phyloP scores from a whole-genome alignment of 2,888 invertebrate species.

The Thera britannica region DNA sequence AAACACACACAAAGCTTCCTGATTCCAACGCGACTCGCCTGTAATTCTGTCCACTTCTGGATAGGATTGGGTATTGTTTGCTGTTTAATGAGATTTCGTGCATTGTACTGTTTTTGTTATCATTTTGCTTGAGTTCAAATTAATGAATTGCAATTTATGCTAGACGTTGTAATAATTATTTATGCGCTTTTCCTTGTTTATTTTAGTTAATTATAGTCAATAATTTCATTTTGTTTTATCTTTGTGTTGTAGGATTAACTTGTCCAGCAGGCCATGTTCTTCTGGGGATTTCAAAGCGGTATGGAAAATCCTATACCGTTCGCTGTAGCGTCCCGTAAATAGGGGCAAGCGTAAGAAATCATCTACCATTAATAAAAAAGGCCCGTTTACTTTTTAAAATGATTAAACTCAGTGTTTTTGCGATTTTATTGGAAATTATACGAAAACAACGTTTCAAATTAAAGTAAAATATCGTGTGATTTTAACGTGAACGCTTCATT shows the following conservation, averaged over 20 bases:
- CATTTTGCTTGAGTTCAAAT: slow-evolving; percentile 4
- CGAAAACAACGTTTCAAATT: neutral
- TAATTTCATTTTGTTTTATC: too few relatives aligned
- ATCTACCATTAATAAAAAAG: too few relatives aligned
- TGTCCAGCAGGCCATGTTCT: too few relatives aligned
- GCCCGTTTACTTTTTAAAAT: neutral
- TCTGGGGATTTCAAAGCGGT: too few relatives aligned
- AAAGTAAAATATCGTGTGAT: slow-evolving; percentile 1
- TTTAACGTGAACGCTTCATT: slow-evolving; percentile 10
- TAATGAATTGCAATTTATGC: slow-evolving; percentile 1
- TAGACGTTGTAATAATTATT: neutral
- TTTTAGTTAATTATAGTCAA: too few relatives aligned
- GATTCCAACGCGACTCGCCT: slow-evolving; percentile 37
- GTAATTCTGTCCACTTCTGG: slow-evolving; percentile 48
- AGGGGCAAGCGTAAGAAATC: too few relatives aligned
- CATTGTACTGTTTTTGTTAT: slow-evolving; percentile 36
- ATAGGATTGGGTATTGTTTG: slow-evolving; percentile 57
- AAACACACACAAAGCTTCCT: slow-evolving; percentile 2
- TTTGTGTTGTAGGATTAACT: too few relatives aligned
- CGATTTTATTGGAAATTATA: neutral
- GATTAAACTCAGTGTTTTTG: neutral
- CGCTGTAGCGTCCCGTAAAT: too few relatives aligned
- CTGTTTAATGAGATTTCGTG: slow-evolving; percentile 50
- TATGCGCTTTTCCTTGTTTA: too few relatives aligned
- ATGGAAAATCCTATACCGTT: too few relatives aligned